Base-by-base conservation (phyloP, 2,113 vertebrate species). In the Myrmecobius fasciatus region DNA sequence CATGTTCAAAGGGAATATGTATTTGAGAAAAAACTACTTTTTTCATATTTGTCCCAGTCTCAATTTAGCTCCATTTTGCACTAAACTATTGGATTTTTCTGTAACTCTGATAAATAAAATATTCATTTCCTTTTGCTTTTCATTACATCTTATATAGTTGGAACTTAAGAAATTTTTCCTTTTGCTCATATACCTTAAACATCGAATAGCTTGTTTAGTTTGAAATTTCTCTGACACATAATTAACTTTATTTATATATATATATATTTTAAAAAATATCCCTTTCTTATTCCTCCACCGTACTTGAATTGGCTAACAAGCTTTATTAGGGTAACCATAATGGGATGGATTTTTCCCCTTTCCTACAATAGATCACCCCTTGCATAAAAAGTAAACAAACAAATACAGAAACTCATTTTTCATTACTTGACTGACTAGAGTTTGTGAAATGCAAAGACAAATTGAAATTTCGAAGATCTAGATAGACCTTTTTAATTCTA, bases 391-490 rank as follows among this genome's bases (percentile, higher is more conserved):
- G 31, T 12, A 36, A 67, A 92, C 97, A 96, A 94, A 75, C 9
- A 17, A n/a, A 83, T 92, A 97, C 88, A 96, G 97, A 98, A 97
- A 95, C 97, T 98, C 98, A 98, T 93, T 97, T 96, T 94, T 97
- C 97, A 95, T 96, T 97, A 96, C 96, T 94, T 92, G 95, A 96
- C 95, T 98, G 95, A 98, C 95, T 95, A 96, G 0, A 92, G 94
- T 75, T 97, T 93, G 97, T 92, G 96, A 97, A 98, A 97, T 92
- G 94, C 92, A 98, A 93, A 97, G 96, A 93, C 96, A 98, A 97
- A 97, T 94, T 46, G 96, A 93, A 97, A 95, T 97, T 20, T 83
- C 20, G 6, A 43, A 83, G n/a, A 20, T 83, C 67, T 20, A 83
- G 17, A 83, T 7, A 83, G 17, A 83, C 9, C 2, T 83, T 43